Percentiles rank a stretch among this genome's conserved stretches.
Conservation (phyloP, 2,888 invertebrate species). For the Coenonympha arcania region DNA sequence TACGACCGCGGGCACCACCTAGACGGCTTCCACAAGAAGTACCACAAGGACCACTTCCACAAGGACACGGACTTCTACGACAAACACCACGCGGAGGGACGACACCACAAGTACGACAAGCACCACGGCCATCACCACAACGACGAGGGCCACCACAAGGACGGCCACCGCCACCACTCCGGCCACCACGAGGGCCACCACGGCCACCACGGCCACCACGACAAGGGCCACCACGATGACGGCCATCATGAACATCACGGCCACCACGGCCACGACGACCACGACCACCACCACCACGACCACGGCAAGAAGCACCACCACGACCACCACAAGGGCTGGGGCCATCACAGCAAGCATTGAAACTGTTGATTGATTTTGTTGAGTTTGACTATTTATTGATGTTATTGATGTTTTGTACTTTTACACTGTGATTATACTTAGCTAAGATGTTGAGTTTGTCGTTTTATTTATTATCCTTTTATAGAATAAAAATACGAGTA, state of each 20-base stretch:
- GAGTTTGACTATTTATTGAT: constrained; percentile 22
- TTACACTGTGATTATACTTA: constrained; percentile 17
- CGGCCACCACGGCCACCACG: constrained; percentile 84
- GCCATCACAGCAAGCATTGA: constrained; percentile 70
- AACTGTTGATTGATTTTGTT: constrained; percentile 25
- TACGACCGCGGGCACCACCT: constrained; percentile 1
- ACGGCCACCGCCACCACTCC: constrained; percentile 84
- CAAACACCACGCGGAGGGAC: constrained; percentile 87
- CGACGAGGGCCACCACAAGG: constrained; percentile 84
- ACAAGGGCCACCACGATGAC: constrained; percentile 86
- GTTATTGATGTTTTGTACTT: constrained; percentile 28
- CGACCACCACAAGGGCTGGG: constrained; percentile 81
- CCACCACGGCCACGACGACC: constrained; percentile 83
- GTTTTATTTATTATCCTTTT: too few relatives aligned
- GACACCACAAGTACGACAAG: constrained; percentile 86
- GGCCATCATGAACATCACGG: constrained; percentile 85
- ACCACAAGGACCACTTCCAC: constrained; percentile 89
- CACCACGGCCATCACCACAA: constrained; percentile 82
- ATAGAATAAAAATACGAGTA: too few relatives aligned
- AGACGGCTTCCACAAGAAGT: constrained; percentile 68
- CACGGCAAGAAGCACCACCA: constrained; percentile 86
- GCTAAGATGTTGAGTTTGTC: background rate
- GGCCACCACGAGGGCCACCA: constrained; percentile 85
- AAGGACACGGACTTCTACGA: constrained; percentile 93
- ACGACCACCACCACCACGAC: constrained; percentile 81